A percentile compares a stretch with the other conserved stretches of the same genome.
Evolutionary conservation across 2,888 invertebrate genomes (phyloP).

Genomic region (Rotaria magnacalcarata): DNA sequence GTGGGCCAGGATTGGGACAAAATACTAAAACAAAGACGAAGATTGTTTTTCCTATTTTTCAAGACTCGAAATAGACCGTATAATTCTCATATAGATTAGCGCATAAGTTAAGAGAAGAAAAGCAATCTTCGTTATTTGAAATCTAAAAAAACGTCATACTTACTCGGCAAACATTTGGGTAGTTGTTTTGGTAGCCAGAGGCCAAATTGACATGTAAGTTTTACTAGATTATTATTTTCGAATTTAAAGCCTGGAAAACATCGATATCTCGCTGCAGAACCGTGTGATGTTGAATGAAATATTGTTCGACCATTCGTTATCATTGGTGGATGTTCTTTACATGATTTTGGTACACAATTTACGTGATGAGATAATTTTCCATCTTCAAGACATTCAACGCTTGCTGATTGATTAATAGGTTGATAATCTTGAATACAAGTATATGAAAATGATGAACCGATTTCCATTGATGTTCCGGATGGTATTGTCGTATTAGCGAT

Average conservation of each 20-base stretch:
- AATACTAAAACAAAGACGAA: not conserved
- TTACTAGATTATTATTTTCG: not conserved
- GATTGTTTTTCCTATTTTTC: no score
- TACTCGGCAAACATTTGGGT: not conserved
- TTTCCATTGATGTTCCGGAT: not conserved
- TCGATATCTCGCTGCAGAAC: not conserved
- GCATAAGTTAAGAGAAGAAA: no score
- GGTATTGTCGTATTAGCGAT: not conserved
- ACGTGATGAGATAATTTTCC: not conserved
- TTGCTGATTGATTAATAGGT: not conserved
- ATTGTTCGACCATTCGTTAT: slow-evolving; percentile 10
- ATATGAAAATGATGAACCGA: not conserved
- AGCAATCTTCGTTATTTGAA: no score
- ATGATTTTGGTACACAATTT: not conserved
- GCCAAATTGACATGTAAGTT: slow-evolving; percentile 1
- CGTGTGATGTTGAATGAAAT: not conserved
- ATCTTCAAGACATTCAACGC: not conserved
- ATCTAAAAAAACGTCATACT: not conserved
- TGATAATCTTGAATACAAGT: not conserved
- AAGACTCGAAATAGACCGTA: no score
- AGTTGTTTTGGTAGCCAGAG: not conserved
- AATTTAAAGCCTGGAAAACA: slow-evolving; percentile 17
- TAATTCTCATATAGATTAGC: no score
- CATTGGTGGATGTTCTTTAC: slow-evolving; percentile 30
- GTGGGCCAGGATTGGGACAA: not conserved